Percentiles rank a stretch among this genome's conserved stretches.
Evolutionary conservation across 2,888 invertebrate genomes (phyloP).

Genomic region (Salpingus planirostris): DNA sequence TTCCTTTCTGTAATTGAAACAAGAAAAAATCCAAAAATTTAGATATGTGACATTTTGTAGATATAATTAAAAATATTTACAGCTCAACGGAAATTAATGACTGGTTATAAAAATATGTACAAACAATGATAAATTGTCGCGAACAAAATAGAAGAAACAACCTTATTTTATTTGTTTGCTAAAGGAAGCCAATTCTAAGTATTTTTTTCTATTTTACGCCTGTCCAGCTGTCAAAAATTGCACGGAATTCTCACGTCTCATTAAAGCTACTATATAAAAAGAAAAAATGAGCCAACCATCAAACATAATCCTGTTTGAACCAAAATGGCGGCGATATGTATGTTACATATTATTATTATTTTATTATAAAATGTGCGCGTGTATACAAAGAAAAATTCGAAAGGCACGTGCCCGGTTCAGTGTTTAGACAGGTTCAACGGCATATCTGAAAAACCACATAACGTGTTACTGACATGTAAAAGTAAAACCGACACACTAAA

Average conservation of each 20-base stretch:
- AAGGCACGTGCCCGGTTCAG: slow-evolving; percentile 42
- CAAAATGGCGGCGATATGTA: no score
- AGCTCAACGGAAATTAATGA: no score
- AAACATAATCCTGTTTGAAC: no score
- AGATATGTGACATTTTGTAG: slow-evolving; percentile 6
- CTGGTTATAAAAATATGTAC: slow-evolving; percentile 15
- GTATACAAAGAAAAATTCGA: slow-evolving; percentile 8
- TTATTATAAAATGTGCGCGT: slow-evolving; percentile 11
- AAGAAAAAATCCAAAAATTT: slow-evolving; percentile 7
- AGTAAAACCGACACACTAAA: background rate
- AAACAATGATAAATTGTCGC: no score
- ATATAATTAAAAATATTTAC: no score
- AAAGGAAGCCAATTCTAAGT: slow-evolving; percentile 18
- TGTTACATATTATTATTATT: no score
- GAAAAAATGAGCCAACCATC: no score
- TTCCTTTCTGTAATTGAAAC: no score
- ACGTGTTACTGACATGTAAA: background rate
- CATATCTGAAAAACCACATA: slow-evolving; percentile 59
- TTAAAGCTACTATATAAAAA: slow-evolving; percentile 17
- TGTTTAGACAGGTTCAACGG: slow-evolving; percentile 86
- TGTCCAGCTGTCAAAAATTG: slow-evolving; percentile 23
- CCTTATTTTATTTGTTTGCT: no score
- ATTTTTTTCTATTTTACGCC: slow-evolving; percentile 15
- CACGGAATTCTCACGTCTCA: slow-evolving; percentile 16
- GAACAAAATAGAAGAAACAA: no score